Evolutionary conservation across 2,113 vertebrate genomes (phyloP), one percentile per base, ranked within the genome.

Genomic region (Phylloscopus trochilus): DNA sequence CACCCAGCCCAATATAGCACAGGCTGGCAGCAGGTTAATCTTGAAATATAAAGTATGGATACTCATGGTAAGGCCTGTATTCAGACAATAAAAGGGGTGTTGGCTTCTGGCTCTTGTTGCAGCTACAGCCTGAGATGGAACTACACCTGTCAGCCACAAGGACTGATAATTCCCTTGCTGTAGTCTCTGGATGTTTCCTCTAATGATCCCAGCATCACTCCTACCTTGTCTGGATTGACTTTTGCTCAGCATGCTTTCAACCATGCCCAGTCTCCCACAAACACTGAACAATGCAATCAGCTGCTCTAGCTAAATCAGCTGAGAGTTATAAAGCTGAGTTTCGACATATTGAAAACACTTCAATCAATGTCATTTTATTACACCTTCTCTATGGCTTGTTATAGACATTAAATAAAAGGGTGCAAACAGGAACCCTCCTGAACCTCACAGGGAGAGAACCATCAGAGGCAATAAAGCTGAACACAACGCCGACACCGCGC

Each of bases 291-390:
- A 95, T 88, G 91, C 94, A 95, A 95, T 94, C 94, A 95, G 80
- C 91, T 85, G 89, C 87, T 92, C 87, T 49, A 82, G 84, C 63
- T 91, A 93, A 92, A 95, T 97, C 94, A 96, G 91, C 84, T 16
- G 41, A 95, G 93, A 93, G 78, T 87, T 92, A 85, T 70, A 89
- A 93, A 91, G 78, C 53, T 43, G 89, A 90, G 87, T 63, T 95
- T 95, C 30, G 46, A 95, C 94, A 90, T 92, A 92, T 43, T 90
- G 89, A 96, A 95, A 95, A 95, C 93, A 88, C 82, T 95, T 94
- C 93, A 95, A 92, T 95, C 95, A 96, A 96, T 95, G 95, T 94
- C 94, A 95, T 93, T 95, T 89, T 43, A 73, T 89, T 74, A 91
- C 91, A 87, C 84, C 55, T 93, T 87, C 84, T 91, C 84, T 47